These are phyloP conservation scores for Tachysurus vachellii DNA, from an alignment of 2,113 vertebrate species.

Conservation along the genomic window DNA sequence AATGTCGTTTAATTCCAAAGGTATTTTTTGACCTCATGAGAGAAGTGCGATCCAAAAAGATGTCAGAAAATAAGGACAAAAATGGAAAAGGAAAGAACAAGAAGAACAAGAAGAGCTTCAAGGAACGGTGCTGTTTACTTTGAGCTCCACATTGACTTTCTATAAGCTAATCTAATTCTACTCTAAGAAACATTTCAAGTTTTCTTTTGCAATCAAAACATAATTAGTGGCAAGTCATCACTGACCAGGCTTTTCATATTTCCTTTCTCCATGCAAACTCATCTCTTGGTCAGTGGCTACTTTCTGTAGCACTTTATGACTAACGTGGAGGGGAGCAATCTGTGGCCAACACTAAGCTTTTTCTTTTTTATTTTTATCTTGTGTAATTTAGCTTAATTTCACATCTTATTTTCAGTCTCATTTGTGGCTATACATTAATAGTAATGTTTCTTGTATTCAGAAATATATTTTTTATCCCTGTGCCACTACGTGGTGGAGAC, in stretches of 20 bases:
- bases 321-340: conserved; percentile 55
- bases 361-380: not conserved
- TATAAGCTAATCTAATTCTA: conserved; percentile 37
- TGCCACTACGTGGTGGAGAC: not conserved
- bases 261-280: conserved; percentile 41
- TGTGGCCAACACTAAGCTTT: conserved; percentile 64
- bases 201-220: conserved; percentile 52
- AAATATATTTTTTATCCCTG: not conserved
- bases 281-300: conserved; percentile 52
- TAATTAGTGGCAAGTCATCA: conserved; percentile 50
- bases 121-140: conserved; percentile 94
- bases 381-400: conserved; percentile 17
- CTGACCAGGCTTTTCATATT: conserved; percentile 41
- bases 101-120: conserved; percentile 94
- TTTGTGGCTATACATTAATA: not conserved
- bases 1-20: conserved; percentile 61
- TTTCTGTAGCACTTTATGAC: conserved; percentile 56
- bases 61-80: conserved; percentile 98
- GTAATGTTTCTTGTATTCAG: conserved; percentile 13
- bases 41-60: conserved; percentile 95
- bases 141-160: conserved; percentile 65
- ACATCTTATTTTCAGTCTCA: not conserved
- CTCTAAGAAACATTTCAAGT: conserved; percentile 40
- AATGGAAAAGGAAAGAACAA: conserved; percentile 95
- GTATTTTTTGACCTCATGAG: conserved; percentile 99